Evolutionary conservation across 2,888 invertebrate species (phyloP).

Genomic region (Hedychridium roseum): DNA sequence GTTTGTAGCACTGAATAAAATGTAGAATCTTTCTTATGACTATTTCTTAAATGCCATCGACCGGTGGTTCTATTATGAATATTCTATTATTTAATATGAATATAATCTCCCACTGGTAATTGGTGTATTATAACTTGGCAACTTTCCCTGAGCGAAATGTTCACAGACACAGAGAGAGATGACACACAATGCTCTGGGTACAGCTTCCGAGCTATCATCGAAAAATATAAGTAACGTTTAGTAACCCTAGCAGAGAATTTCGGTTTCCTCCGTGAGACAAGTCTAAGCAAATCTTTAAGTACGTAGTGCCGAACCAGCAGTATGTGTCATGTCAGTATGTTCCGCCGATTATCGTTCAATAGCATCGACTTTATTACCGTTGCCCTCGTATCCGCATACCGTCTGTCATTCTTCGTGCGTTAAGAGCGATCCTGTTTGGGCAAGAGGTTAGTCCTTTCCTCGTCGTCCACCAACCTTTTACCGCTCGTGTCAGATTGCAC

Average conservation of each 20-base stretch:
- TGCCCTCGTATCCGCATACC: constrained; percentile 33
- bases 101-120: neutral
- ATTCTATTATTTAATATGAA: too few species aligned
- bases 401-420: constrained; percentile 53
- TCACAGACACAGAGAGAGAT: constrained; percentile 26
- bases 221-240: constrained; percentile 19
- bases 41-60: constrained; percentile 7
- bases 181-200: constrained; percentile 32
- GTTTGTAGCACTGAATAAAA: neutral
- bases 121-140: constrained; percentile 45
- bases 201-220: constrained; percentile 27
- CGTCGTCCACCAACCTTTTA: constrained; percentile 44
- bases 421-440: constrained; percentile 53
- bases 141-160: constrained; percentile 50
- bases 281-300: constrained; percentile 48
- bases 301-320: constrained; percentile 44
- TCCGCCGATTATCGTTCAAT: constrained; percentile 37
- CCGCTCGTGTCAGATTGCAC: constrained; percentile 42
- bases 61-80: neutral
- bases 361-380: constrained; percentile 16
- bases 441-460: constrained; percentile 54
- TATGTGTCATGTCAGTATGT: constrained; percentile 48
- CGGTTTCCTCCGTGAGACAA: constrained; percentile 21
- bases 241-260: constrained; percentile 10
- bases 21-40: neutral